Base-by-base conservation (phyloP, 1,140 invertebrate genomes). In the Lineus longissimus region DNA sequence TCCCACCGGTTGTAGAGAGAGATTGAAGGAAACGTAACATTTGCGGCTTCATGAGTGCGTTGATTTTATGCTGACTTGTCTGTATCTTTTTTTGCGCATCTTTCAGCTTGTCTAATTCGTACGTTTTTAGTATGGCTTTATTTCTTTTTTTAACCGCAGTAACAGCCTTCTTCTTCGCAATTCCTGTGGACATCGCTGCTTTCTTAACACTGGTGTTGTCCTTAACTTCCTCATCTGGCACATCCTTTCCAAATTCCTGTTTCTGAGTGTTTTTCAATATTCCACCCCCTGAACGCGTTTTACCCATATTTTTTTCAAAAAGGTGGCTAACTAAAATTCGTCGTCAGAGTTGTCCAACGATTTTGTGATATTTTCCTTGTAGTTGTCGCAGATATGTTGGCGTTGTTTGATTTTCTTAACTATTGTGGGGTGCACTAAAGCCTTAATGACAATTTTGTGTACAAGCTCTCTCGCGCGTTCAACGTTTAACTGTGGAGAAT, bases 361-460 rank as follows among this genome's bases (percentile, higher is more conserved):
- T 27, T 51, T 51, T 6, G 47, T 51, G 6, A 51, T 51, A n/a
- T n/a, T 51, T n/a, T 4, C 47, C n/a, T 51, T 51, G 25, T 7
- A 51, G 6, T 51, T 51, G 25, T 51, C n/a, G 25, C 47, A 51
- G 47, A 7, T 4, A 27, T 51, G 47, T 51, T 51, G 47, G 47
- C 47, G n/a, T n/a, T 51, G 47, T 51, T 51, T 19, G 47, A 51
- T 51, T n/a, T 51, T 51, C n/a, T 51, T 6, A 51, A 51, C n/a
- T 19, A 51, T 51, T 7, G 6, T 51, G 4, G 47, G 47, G n/a
- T 51, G 47, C 4, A 51, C n/a, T 4, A 51, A 7, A 9, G 47
- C 47, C 47, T 51, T 51, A 51, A 51, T 51, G 47, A 51, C n/a
- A 51, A 51, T 51, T 51, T 51, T 51, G 47, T 51, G 47, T 4